A percentile compares a stretch with the other conserved stretches of the same genome.
Evolutionary conservation across 2,113 vertebrate species (phyloP).

Genomic region (Canis aureus): DNA sequence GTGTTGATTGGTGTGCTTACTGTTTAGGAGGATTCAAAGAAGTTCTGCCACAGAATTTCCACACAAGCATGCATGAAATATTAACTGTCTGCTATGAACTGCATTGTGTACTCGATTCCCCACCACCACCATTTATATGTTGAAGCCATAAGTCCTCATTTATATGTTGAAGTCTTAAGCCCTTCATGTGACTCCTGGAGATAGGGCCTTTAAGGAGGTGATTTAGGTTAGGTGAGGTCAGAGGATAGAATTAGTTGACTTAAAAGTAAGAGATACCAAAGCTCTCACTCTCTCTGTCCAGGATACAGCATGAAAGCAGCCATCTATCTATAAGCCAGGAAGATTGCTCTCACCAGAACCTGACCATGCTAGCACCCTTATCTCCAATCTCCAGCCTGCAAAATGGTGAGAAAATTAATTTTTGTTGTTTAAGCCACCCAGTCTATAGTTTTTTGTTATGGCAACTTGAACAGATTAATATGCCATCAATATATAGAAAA

Average conservation of each 20-base stretch:
- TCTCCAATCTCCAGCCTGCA: not conserved
- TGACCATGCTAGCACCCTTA: accelerated
- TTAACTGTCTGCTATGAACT: not conserved
- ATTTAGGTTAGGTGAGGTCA: not conserved
- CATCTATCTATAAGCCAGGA: not conserved
- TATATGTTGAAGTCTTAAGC: not conserved
- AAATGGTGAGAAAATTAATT: not conserved
- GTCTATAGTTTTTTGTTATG: not conserved
- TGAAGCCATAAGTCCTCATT: not conserved
- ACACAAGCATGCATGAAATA: not conserved
- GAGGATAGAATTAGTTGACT: not conserved
- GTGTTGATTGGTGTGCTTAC: not conserved
- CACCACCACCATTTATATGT: not conserved
- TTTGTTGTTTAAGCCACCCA: not conserved
- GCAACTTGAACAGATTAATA: not conserved
- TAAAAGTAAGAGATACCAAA: not conserved
- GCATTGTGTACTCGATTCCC: no score
- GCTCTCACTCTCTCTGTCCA: not conserved
- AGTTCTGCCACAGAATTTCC: not conserved
- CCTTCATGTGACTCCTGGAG: not conserved
- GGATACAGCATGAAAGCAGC: no score
- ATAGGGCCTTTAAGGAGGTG: not conserved
- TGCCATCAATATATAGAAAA: not conserved
- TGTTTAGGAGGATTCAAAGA: not conserved
- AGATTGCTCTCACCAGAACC: accelerated